These are phyloP conservation scores for Mixornis gularis DNA, from an alignment of 2,113 vertebrate genomes.

Conservation along the genomic window DNA sequence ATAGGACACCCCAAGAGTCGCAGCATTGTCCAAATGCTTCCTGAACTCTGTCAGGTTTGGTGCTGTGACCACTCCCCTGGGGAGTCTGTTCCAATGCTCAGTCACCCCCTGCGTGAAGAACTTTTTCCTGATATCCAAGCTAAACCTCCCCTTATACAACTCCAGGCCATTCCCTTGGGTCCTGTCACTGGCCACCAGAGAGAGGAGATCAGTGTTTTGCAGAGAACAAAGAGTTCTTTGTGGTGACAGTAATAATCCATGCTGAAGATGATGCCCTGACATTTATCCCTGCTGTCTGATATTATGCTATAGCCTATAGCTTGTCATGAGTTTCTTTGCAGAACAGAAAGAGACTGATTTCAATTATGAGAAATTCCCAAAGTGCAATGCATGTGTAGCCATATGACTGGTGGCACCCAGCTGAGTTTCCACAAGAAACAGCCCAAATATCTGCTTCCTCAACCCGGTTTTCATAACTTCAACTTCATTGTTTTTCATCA, in stretches of 20 bases:
- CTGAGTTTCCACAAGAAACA: neutral
- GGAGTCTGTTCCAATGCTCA: neutral
- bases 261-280: neutral
- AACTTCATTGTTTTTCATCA: neutral
- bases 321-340: neutral
- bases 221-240: neutral
- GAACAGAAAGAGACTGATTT: neutral
- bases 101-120: accelerated
- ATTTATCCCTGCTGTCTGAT: neutral
- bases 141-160: neutral
- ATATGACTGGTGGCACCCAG: neutral
- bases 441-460: neutral
- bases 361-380: neutral
- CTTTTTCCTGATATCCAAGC: too few species aligned
- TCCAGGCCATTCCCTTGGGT: neutral
- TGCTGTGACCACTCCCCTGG: neutral
- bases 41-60: neutral
- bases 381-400: neutral
- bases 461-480: neutral
- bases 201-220: neutral
- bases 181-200: neutral
- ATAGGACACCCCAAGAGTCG: neutral
- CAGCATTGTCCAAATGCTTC: accelerated
- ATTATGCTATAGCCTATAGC: neutral
- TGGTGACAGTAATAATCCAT: neutral